A percentile compares a stretch with the other conserved stretches of the same genome.
phyloP scores from a whole-genome alignment of 2,888 invertebrate species.

The Chloromyia formosa region DNA sequence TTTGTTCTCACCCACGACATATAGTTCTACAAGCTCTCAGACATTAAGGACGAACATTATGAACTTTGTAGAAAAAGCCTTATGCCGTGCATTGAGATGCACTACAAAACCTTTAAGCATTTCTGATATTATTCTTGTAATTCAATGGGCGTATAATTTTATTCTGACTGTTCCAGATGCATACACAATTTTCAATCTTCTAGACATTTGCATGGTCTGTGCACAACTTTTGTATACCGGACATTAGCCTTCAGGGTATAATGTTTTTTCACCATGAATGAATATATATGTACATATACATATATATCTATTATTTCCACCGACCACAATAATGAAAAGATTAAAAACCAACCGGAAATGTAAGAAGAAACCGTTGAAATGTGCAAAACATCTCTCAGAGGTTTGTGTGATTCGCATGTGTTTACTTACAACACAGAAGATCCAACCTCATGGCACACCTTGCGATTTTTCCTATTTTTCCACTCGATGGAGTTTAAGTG shows the following conservation, averaged over 20 bases:
- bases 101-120: too few species aligned
- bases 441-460: background rate
- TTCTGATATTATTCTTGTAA: too few species aligned
- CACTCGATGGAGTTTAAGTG: background rate
- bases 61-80: too few species aligned
- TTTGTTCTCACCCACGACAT: too few species aligned
- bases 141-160: too few species aligned
- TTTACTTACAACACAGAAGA: background rate
- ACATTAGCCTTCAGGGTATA: constrained; percentile 33
- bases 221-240: constrained; percentile 16
- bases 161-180: too few species aligned
- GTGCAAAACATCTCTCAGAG: background rate
- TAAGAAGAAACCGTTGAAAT: constrained; percentile 28
- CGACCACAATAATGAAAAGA: background rate
- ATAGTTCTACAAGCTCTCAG: too few species aligned
- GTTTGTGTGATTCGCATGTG: too few species aligned
- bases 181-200: background rate
- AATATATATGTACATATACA: too few species aligned
- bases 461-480: background rate
- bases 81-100: too few species aligned
- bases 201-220: background rate
- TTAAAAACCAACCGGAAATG: constrained; percentile 29
- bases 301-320: background rate
- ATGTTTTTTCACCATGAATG: background rate
- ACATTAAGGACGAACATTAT: too few species aligned